phyloP scores from a whole-genome alignment of 2,888 invertebrate genomes.

The Maniola hyperantus region DNA sequence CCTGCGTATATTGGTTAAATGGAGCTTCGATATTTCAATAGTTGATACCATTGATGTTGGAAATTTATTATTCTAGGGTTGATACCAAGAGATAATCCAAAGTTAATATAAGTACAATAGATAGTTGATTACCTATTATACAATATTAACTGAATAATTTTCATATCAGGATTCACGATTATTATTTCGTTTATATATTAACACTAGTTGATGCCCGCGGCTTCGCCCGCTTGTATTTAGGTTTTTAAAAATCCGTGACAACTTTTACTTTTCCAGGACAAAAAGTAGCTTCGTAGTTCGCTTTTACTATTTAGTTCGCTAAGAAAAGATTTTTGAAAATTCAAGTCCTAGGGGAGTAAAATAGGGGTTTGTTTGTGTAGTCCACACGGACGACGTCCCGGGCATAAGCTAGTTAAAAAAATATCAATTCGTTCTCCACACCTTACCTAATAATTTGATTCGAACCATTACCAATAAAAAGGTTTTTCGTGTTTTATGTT shows the following conservation, averaged over 20 bases:
- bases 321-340: too few species aligned
- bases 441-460: neutral
- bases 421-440: neutral
- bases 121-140: neutral
- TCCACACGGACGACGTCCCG: neutral
- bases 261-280: too few species aligned
- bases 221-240: too few species aligned
- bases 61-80: too few species aligned
- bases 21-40: constrained; percentile 3
- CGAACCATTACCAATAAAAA: neutral
- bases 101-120: constrained; percentile 6
- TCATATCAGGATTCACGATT: neutral
- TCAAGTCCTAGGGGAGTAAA: too few species aligned
- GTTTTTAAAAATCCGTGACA: too few species aligned
- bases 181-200: too few species aligned
- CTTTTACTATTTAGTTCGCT: too few species aligned
- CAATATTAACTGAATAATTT: neutral
- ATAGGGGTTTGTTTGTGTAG: too few species aligned
- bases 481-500: neutral
- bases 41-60: too few species aligned
- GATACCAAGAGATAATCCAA: constrained; percentile 11
- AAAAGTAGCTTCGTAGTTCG: too few species aligned
- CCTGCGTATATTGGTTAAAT: neutral
- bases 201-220: too few species aligned
- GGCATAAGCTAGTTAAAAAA: neutral